Evolutionary conservation across 1,140 invertebrate genomes (phyloP), one percentile per base, ranked within the genome.

Genomic region (Portunus trituberculatus): DNA sequence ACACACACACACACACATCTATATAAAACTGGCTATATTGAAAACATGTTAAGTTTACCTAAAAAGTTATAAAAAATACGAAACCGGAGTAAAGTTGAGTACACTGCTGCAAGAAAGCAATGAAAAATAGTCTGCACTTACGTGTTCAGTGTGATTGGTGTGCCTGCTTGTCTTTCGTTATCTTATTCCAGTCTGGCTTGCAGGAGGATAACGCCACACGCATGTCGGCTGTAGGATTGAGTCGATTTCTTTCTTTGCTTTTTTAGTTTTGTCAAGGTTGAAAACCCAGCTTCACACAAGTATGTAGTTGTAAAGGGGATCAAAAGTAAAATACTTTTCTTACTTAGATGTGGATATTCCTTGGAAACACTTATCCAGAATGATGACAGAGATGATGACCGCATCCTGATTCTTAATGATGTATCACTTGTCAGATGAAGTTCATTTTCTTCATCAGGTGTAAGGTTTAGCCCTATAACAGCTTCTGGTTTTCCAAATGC

Each of bases 201-300:
- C 52, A 91, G n/a, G 90, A 92, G 91, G 91, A 92, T 32, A 82
- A 87, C 28, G 84, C 84, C 84, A 87, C 84, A 92, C 67, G 91
- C 45, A 91, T 91, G 46, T 89, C 87, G 87, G 87, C 87, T 32
- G 87, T 39, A 89, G 87, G 87, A 45, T 89, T 89, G 46, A 48
- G 88, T 48, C 88, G 88, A 32, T 82, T 39, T 76, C 52, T 92
- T 82, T 92, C 91, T 32, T 82, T 92, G 91, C 48, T 76, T 82
- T 89, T 92, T 76, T 76, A 92, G 91, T 7, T 82, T 92, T 92
- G 88, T 90, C 46, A 90, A 29, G 88, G 88, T 52, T 48, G 88
- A 76, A 20, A 76, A 76, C 20, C 59, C 59, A 76, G 59, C 20
- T 76, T 76, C 59, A 76, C 59, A 76, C 20, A 76, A 87, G 84